Conservation (phyloP, 2,113 vertebrate genomes). For the Phoxinus phoxinus region DNA sequence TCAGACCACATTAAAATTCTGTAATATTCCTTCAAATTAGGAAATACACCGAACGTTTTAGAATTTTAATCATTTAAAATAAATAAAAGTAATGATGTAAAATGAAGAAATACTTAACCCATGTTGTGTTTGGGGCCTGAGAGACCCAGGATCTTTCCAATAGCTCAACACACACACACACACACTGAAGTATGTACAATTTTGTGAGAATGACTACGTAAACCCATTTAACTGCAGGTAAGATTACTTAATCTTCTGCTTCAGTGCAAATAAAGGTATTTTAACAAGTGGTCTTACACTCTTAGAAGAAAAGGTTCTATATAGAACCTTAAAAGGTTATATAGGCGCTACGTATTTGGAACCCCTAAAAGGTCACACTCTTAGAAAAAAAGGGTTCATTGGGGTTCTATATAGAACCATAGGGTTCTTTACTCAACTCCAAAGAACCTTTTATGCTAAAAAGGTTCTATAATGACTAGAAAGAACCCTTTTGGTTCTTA, state of each 20-base stretch:
- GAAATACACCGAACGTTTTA: not conserved
- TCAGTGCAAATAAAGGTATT: not conserved
- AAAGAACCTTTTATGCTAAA: too few relatives aligned
- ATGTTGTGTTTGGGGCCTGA: not conserved
- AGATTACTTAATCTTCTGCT: not conserved
- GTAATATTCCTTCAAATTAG: not conserved
- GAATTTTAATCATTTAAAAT: not conserved
- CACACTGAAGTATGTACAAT: not conserved
- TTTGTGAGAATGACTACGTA: not conserved
- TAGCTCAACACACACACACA: not conserved
- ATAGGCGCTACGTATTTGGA: too few relatives aligned
- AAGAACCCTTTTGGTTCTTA: too few relatives aligned
- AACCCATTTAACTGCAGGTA: not conserved
- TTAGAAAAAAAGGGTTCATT: too few relatives aligned
- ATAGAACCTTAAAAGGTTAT: too few relatives aligned
- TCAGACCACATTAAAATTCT: conserved; percentile 2
- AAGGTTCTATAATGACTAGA: too few relatives aligned
- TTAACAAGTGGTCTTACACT: conserved; percentile 4
- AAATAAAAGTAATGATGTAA: not conserved
- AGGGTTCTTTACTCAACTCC: too few relatives aligned
- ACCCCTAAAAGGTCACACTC: too few relatives aligned
- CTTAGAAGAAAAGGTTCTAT: too few relatives aligned
- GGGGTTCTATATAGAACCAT: too few relatives aligned
- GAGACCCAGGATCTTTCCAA: not conserved
- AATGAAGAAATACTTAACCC: not conserved